A percentile compares a stretch with the other conserved stretches of the same genome.
Evolutionary conservation across 2,888 invertebrate genomes (phyloP).

Genomic region (Macaria liturata): DNA sequence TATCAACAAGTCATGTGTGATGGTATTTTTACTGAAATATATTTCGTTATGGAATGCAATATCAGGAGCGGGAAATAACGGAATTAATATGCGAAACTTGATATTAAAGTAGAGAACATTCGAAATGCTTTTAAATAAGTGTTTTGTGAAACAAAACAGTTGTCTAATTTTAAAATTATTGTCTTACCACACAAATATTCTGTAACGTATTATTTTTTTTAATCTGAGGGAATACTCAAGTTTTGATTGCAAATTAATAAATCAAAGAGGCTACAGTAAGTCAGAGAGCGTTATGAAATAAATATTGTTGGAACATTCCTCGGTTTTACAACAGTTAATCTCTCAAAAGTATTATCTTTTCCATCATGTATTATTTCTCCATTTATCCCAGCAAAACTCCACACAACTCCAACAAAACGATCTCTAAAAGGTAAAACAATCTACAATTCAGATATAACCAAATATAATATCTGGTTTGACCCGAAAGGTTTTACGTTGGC

Average conservation of each 20-base stretch:
- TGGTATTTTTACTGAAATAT: slow-evolving; percentile 7
- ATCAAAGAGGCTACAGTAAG: no score
- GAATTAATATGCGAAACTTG: neutral
- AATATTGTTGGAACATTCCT: no score
- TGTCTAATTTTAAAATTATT: no score
- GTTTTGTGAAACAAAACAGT: no score
- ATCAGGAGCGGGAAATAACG: slow-evolving; percentile 3
- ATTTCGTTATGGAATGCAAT: slow-evolving; percentile 16
- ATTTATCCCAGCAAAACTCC: slow-evolving; percentile 12
- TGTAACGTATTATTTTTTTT: no score
- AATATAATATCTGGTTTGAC: slow-evolving; percentile 39
- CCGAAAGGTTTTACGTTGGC: slow-evolving; percentile 30
- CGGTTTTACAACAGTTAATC: no score
- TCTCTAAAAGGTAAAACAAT: slow-evolving; percentile 33
- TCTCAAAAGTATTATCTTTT: neutral
- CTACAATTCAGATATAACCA: slow-evolving; percentile 33
- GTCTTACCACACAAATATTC: no score
- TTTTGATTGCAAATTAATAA: no score
- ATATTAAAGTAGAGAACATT: neutral
- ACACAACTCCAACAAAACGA: slow-evolving; percentile 25
- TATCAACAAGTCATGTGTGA: neutral
- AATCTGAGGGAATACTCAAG: no score
- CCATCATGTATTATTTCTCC: no score
- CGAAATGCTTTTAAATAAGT: neutral
- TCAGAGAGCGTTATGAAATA: no score